Base-by-base conservation (phyloP, 2,797 vertebrate genomes). In the Pseudomugil gertrudae region DNA sequence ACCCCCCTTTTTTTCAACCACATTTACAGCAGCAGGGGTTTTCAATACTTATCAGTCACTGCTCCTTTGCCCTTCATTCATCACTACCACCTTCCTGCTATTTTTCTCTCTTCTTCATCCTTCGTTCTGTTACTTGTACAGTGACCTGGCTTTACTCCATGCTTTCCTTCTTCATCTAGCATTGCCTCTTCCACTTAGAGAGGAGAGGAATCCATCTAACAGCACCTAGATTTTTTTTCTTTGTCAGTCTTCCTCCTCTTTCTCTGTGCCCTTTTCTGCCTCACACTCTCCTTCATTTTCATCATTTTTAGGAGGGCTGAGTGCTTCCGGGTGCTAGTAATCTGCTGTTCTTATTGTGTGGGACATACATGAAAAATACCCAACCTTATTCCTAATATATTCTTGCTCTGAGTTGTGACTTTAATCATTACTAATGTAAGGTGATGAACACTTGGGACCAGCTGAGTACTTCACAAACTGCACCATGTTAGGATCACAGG, bases 1-100 rank as follows among this genome's bases (percentile, higher is more conserved):
- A 82, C 77, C 86, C 17, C 15, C 17, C 21, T 32, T 33, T 48
- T 61, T 24, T 6, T 27, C 76, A 77, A 69, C 72, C 72, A 56
- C 84, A n/a, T 92, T 92, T 92, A 91, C 87, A 85, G 87, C 84
- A 72, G 83, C 88, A 86, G 81, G 69, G 86, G 67, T 90, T 89
- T 88, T 91, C 91, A 88, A 83, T 90, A 88, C 87, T 84, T 76
- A 91, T 93, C 90, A 88, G 87, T 92, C 91, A 88, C 75, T 84
- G 84, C 78, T 81, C 72, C 76, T 89, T 91, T 89, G 51, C 63
- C 66, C 67, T 90, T 92, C 90, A 93, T 93, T 92, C 89, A 91
- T 94, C 90, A 92, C 84, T 24, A 47, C 73, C 79, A 79, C 69
- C 75, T 71, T 74, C 66, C 62, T 67, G 66, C 63, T 66, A 47